phyloP scores from a whole-genome alignment of 1,140 invertebrate species.

The Cardiocondyla obscurior region DNA sequence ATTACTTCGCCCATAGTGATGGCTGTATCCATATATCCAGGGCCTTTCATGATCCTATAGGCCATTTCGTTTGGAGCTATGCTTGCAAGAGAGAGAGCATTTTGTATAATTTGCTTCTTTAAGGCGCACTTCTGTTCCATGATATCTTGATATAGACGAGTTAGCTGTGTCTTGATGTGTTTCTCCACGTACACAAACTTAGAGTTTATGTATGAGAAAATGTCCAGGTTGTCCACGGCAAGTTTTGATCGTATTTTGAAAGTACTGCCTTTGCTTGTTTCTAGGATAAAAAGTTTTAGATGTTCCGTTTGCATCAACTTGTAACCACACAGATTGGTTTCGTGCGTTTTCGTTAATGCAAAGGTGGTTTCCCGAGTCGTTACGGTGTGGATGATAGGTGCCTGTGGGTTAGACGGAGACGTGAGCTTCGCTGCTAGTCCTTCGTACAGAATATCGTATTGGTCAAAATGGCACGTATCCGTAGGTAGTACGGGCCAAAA shows the following conservation, averaged over 20 bases:
- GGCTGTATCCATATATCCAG: too few relatives aligned
- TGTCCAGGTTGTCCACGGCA: background rate
- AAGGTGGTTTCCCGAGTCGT: too few relatives aligned
- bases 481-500: too few relatives aligned
- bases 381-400: too few relatives aligned
- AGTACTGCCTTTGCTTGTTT: background rate
- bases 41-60: too few relatives aligned
- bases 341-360: too few relatives aligned
- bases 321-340: background rate
- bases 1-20: too few relatives aligned
- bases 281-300: background rate
- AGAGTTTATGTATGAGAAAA: background rate
- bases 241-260: background rate
- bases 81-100: background rate
- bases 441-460: too few relatives aligned
- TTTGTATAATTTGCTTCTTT: background rate
- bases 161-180: background rate
- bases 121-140: background rate
- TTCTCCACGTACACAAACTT: background rate
- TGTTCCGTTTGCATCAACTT: background rate
- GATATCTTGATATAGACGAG: background rate
- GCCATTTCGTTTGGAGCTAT: background rate
- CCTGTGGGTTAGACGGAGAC: too few relatives aligned
- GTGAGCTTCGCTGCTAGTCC: too few relatives aligned
- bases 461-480: too few relatives aligned